These are phyloP conservation scores for Oncopodura yosiiana DNA, from an alignment of 1,140 invertebrate species.

Conservation along the genomic window DNA sequence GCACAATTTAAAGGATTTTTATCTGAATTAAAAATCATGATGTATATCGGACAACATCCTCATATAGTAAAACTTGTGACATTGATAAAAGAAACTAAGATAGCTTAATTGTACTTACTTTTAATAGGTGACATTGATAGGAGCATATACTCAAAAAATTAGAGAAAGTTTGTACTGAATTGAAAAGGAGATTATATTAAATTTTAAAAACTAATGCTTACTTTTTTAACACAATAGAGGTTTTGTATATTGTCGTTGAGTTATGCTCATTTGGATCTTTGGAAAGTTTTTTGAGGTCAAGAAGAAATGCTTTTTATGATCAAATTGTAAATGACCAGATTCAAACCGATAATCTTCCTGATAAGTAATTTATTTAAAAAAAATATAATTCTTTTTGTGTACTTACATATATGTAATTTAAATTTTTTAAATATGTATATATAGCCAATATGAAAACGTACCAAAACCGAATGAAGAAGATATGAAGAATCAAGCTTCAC, in stretches of 20 bases:
- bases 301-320: background rate
- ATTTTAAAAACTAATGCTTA: background rate
- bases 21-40: conserved; percentile 21
- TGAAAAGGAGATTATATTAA: background rate
- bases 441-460: background rate
- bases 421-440: background rate
- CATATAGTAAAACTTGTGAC: conserved; percentile 15
- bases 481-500: background rate
- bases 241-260: conserved; percentile 15
- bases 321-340: conserved; percentile 8
- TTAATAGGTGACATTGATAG: no score
- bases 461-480: background rate
- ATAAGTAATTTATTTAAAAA: background rate
- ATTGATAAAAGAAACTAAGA: no score
- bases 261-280: conserved; percentile 10
- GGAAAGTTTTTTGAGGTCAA: background rate
- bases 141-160: conserved; percentile 19
- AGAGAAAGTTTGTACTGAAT: conserved; percentile 8
- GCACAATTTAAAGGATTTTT: conserved; percentile 18
- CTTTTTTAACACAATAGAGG: conserved; percentile 11
- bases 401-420: background rate
- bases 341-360: background rate
- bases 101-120: no score
- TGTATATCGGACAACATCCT: conserved; percentile 15
- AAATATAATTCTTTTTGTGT: background rate